phyloP scores from a whole-genome alignment of 2,797 vertebrate species.

The Pteropus rufus region DNA sequence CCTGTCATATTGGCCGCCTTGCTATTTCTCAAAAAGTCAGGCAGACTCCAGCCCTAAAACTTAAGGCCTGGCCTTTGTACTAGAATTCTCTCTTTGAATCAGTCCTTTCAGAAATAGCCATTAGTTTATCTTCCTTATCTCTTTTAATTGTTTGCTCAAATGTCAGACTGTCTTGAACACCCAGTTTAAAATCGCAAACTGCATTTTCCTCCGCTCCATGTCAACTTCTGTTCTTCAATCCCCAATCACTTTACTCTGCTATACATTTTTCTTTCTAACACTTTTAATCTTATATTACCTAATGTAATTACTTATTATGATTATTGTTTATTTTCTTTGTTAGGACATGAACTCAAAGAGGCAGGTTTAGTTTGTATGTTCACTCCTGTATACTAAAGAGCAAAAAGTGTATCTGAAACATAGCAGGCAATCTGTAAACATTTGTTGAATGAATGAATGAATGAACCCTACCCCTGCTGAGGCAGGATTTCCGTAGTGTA shows the following conservation, averaged over 20 bases:
- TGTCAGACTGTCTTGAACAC: not conserved
- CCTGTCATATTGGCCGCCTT: rapidly evolving
- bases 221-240: not conserved
- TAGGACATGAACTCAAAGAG: not conserved
- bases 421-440: not conserved
- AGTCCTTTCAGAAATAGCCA: not conserved
- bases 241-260: not conserved
- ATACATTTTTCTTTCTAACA: not conserved
- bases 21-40: not conserved
- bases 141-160: not conserved
- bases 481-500: not conserved
- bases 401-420: not conserved
- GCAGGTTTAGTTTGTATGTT: not conserved
- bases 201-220: rapidly evolving
- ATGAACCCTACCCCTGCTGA: not conserved
- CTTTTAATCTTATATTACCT: not conserved
- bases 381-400: not conserved
- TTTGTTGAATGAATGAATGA: not conserved
- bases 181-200: not conserved
- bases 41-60: not conserved
- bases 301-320: not conserved
- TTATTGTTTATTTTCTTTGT: not conserved
- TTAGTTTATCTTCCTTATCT: not conserved
- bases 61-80: not conserved
- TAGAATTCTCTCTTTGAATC: not conserved